Evolutionary conservation across 1,140 invertebrate species (phyloP), one percentile per base, ranked within the genome.

Genomic region (Drosophila ogumai): DNA sequence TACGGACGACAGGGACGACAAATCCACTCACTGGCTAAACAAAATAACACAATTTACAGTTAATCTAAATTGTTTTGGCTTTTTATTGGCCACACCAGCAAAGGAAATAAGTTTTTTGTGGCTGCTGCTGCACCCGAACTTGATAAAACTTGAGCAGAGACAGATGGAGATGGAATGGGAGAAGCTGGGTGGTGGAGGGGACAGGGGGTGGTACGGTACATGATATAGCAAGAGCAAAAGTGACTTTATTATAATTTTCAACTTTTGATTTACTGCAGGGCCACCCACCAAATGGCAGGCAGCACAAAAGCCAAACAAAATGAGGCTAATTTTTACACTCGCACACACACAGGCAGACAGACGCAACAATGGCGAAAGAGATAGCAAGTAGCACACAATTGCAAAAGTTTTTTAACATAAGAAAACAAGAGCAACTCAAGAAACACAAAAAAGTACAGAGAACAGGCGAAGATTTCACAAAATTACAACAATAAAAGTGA

Each of bases 11-110:
- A 63, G 43, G 63, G 56, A 34, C 55, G 17, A 79, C 77, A 75
- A 79, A 72, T 72, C 68, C 79, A 79, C 79, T 87, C 71, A 74
- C 67, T 78, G 65, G 75, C 47, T 55, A 88, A 87, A 82, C 77
- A 88, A 88, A 88, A 87, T 88, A 87, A 90, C 85, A 85, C 85
- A 88, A 88, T 90, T 90, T 90, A 85, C 85, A 90, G 86, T 90
- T 90, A 90, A 90, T 90, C 85, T 88, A 88, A 88, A 88, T 88
- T 87, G 87, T 88, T 72, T 72, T 72, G 66, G 80, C 85, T 87
- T 87, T 88, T 88, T 90, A 90, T 90, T 90, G 79, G 85, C 68
- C 66, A 22, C 68, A 71, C 63, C 74, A 72, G 74, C 75, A 86
- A 61, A 81, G 43, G 54, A 58, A 71, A 76, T 68, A 76, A 76